Evolutionary conservation across 2,797 vertebrate species (phyloP), one percentile per base, ranked within the genome.

Genomic region (Cynodonichthys magdalenae): DNA sequence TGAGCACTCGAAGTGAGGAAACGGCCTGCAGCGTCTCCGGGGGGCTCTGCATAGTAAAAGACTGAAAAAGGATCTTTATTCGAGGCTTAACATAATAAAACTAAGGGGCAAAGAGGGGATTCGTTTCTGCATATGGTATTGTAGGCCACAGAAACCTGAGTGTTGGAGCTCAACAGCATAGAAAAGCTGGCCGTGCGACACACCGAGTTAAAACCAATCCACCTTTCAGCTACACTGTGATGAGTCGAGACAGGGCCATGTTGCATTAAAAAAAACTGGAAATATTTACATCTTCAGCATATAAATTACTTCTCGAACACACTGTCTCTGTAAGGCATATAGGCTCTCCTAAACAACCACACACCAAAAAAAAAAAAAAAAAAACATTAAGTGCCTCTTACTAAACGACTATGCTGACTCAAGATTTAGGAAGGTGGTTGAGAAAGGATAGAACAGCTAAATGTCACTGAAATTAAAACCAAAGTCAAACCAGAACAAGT

Each of bases 221-320:
- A 82, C 74, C 69, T 70, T 69, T 84, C 83, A 59, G 60, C 63
- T 69, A 71, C 74, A 84, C 81, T 81, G 79, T 57, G 58, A 77
- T 62, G 77, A 49, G 63, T 71, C 44, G 50, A 53, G 61, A 86
- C 85, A 82, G 77, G 71, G 79, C 71, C 63, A 59, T 66, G 56
- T 80, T 81, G 80, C 68, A 83, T 82, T 59, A 49, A 74, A 80
- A 68, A n/a, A 82, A 74, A 66, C 51, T 60, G 54, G 60, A 61
- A 78, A 90, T 91, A 91, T 92, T 90, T 92, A 92, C 90, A 92
- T 88, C 86, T 84, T 91, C 60, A 81, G 84, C 82, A 87, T 81
- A 92, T 91, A 91, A 91, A 90, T 92, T 88, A 91, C 79, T 86
- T 82, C 84, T 85, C 86, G 78, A 85, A 81, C 82, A 85, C 83